Percentiles rank a stretch among this genome's conserved stretches.
Conservation (phyloP, 2,888 invertebrate species). For the Zygothrica quintamaculata region DNA sequence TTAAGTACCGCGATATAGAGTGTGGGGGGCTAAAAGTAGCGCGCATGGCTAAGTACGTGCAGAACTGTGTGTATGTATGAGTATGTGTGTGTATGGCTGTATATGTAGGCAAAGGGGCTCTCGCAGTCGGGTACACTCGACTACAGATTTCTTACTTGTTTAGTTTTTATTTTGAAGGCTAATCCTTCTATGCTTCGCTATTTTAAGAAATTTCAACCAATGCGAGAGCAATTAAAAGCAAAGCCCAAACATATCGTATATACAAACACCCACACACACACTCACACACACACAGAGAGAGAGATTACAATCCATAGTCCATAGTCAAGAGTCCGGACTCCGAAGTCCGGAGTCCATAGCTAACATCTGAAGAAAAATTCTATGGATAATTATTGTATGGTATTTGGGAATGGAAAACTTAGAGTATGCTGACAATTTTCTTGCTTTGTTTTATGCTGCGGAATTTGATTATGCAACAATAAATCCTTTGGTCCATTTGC, state of each 20-base stretch:
- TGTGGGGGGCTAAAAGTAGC: no score
- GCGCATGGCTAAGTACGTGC: no score
- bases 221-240: constrained; percentile 39
- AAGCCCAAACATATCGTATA: no score
- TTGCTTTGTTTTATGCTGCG: constrained; percentile 62
- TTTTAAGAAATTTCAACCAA: constrained; percentile 31
- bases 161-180: constrained; percentile 21
- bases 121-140: no score
- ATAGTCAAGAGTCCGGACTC: neutral
- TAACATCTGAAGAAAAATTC: constrained; percentile 3
- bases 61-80: no score
- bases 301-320: no score
- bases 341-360: neutral
- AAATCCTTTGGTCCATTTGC: constrained; percentile 74
- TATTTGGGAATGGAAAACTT: constrained; percentile 46
- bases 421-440: constrained; percentile 66
- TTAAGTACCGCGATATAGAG: no score
- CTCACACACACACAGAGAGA: neutral
- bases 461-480: constrained; percentile 77
- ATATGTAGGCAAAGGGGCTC: no score
- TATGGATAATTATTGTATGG: constrained; percentile 31
- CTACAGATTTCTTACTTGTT: no score
- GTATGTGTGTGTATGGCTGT: no score
- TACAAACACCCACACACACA: neutral
- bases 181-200: neutral